Conservation (phyloP, 2,888 invertebrate species). For the Notodonta dromedarius region DNA sequence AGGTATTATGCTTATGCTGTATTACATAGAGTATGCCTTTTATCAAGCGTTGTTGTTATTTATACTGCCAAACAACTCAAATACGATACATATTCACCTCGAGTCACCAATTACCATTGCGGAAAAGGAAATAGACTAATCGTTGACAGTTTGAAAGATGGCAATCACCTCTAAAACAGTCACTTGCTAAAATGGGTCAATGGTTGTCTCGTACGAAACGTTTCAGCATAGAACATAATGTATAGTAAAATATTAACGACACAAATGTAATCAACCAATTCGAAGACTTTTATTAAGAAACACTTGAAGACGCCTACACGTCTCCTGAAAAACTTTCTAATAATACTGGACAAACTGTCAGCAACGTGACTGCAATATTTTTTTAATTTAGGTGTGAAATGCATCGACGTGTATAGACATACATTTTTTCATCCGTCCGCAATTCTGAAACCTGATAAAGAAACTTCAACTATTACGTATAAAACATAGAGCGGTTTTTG, state of each 20-base stretch:
- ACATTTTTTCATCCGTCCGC: constrained; percentile 15
- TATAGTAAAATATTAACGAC: constrained; percentile 15
- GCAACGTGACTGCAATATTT: neutral
- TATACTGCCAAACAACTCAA: no score
- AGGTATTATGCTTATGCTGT: neutral
- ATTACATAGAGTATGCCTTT: neutral
- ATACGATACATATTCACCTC: no score
- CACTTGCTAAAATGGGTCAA: constrained; percentile 42
- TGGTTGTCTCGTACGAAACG: constrained; percentile 29
- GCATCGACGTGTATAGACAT: constrained; percentile 4
- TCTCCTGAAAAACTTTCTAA: no score
- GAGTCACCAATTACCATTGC: neutral
- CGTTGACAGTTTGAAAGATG: constrained; percentile 27
- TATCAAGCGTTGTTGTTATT: neutral
- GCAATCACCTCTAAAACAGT: constrained; percentile 43
- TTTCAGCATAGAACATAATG: constrained; percentile 18
- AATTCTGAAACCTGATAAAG: constrained; percentile 5
- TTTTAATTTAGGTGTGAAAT: neutral
- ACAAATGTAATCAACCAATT: constrained; percentile 16
- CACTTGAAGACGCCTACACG: neutral
- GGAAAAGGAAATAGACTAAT: neutral
- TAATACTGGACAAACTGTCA: neutral
- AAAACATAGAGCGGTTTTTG: constrained; percentile 19
- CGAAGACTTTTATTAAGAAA: neutral
- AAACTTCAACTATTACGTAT: constrained; percentile 14